Conservation (phyloP, 2,113 vertebrate species). For the Athene noctua region DNA sequence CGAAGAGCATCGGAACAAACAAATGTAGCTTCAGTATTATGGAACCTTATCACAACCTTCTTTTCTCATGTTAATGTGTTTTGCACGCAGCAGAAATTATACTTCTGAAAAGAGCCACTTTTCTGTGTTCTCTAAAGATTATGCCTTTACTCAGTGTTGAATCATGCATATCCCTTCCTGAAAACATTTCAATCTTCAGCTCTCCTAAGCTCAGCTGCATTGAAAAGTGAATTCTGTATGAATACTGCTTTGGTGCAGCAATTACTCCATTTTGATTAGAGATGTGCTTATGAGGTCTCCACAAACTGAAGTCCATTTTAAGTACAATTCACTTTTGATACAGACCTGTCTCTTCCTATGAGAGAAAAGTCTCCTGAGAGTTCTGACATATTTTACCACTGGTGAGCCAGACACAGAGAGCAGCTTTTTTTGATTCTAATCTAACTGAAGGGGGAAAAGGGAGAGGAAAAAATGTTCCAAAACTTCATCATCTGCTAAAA, state of each 20-base stretch:
- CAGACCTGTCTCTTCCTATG: not conserved
- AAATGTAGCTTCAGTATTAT: not conserved
- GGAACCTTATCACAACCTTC: not conserved
- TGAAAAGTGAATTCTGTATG: not conserved
- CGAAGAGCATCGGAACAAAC: not conserved
- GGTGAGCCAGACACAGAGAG: not conserved
- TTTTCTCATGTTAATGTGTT: not conserved
- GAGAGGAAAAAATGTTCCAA: not conserved
- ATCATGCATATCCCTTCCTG: constrained; percentile 37
- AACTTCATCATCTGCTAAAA: not conserved
- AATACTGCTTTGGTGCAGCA: constrained; percentile 17
- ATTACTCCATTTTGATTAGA: constrained; percentile 27
- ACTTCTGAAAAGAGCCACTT: constrained; percentile 31
- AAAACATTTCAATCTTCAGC: constrained; percentile 35
- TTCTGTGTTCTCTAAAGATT: constrained; percentile 30
- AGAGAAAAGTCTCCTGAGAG: not conserved
- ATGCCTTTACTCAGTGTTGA: constrained; percentile 28
- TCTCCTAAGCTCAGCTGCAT: constrained; percentile 2
- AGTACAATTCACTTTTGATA: not conserved
- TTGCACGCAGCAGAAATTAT: not conserved
- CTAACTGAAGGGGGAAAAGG: not conserved
- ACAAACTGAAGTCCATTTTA: not conserved
- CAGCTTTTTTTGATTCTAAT: not conserved
- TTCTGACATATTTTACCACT: not conserved
- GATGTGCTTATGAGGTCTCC: not conserved